Evolutionary conservation across 2,888 invertebrate genomes (phyloP), one percentile per base, ranked within the genome.

Genomic region (Nephrocerus scutellatus): DNA sequence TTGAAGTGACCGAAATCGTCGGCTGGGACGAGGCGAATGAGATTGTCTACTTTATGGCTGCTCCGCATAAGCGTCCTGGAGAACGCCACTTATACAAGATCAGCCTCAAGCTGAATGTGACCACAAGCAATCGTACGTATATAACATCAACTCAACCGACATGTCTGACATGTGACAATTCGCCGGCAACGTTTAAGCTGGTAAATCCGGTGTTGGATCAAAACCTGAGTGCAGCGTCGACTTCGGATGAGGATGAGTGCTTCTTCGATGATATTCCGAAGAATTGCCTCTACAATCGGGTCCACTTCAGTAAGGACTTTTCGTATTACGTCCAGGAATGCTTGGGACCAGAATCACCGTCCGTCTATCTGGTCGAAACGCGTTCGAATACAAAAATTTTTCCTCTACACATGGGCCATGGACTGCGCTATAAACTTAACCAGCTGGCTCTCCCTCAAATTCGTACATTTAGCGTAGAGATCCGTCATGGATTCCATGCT

Each of bases 21-120:
- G 82, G 81, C 1, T 87, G 84, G 85, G 85, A 87, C 56, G 82
- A 84, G 55, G 68, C 73, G 39, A 77, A 77, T 49, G 75, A 79
- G 47, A 67, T 78, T 33, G 74, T 86, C 78, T 92, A 88, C 66
- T 85, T 84, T 55, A 76, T 87, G 51, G 88, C 85, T 23, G 84
- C 86, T 6, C 81, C 81, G 3, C 81, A 82, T 51, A 80, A 79
- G 32, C 75, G 79, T 48, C 85, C 91, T 0, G 83, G 85, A 1
- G 81, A 84, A 57, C 74, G 87, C 2, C 92, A 92, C 65, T 70
- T 92, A 47, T 89, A 84, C 71, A 77, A 84, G 59, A 78, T 84
- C 49, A 60, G 58, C 59, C 55, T 74, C 56, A 66, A 71, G 63
- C 57, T 72, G 62, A 56, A 67, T 63, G 54, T 66, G 10, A 62